Base-by-base conservation (phyloP, 1,140 invertebrate genomes). In the Pseudomyrmex sp. region DNA sequence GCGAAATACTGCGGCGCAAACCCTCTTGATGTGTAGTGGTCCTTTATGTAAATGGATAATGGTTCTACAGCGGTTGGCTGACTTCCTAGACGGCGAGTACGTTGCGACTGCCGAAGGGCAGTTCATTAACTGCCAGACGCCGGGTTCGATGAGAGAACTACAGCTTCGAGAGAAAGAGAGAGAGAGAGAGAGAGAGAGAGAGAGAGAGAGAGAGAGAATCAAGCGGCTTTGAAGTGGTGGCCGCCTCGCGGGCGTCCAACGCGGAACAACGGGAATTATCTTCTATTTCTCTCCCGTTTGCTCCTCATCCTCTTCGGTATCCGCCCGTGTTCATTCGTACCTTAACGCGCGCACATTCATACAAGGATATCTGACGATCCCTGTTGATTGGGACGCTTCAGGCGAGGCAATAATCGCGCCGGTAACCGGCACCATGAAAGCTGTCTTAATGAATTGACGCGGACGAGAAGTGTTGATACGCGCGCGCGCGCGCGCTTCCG, bases 121-220 rank as follows among this genome's bases (percentile, higher is more conserved):
- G 90, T 91, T 91, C 90, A 91, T 91, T 90, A 90, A 90, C 90
- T 82, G 89, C 80, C 85, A 83, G 86, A 85, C 85, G 85, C 86
- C 80, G 83, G 62, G 72, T 90, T 91, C 88, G 89, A 91, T 86
- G 89, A 89, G 62, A 68, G 83, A 89, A 80, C 61, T 52, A 68
- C 74, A 74, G 62, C 26, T 69, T 44, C 1, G 5, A 4, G 75
- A 46, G 18, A 52, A 9, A 12, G 15, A 5, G 76, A 82, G 50
- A 61, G 20, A 26, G 58, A 48, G 54, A 18, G 54, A 5, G 54
- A 12, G 69, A 59, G 58, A 48, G 54, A 18, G 54, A 5, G 54
- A 12, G 69, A 59, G 54, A n/a, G 26, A 23, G n/a, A 4, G 26
- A 46, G 44, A 15, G 56, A 79, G 76, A 82, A 54, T 26, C 70